Base-by-base conservation (phyloP, 2,888 invertebrate species). In the Acrobasis repandana region DNA sequence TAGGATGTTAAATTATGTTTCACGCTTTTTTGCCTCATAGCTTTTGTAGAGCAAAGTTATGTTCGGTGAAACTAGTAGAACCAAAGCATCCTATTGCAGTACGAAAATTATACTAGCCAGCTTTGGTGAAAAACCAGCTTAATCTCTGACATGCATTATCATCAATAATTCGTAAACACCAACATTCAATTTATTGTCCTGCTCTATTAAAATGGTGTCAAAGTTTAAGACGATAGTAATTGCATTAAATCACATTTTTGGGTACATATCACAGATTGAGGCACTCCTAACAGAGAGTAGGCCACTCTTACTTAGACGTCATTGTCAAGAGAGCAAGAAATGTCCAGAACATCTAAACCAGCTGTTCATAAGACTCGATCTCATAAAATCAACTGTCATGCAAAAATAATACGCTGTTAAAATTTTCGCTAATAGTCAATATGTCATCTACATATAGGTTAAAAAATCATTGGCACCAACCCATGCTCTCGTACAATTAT, bases 191-290 rank as follows among this genome's bases (percentile, higher is more conserved):
- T 77, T 78, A 81, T 77, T 79, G 78, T 80, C 77, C 71, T 71
- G 67, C 65, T 67, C 61, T 65, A 67, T 67, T 64, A 67, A 70
- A 71, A 66, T 72, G 70, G 69, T 74, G 76, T 75, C 71, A 71
- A 71, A 67, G 67, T 76, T 71, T 63, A 70, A 73, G 75, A 75
- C 52, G 73, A 73, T 70, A 70, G 61, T 77, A 81, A 82, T 82
- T 82, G 82, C 76, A 68, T 69, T 72, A 65, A 73, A 82, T 83
- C 80, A 83, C 82, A 84, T 77, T 73, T 77, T 76, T 72, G 75
- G 75, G 72, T 69, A 73, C 69, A 76, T 79, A 83, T 79, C 80
- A 80, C 80, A 82, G 81, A 68, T 71, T 72, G 73, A 68, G 68
- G 72, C 69, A 66, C 67, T 61, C 61, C 59, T 65, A 57, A 50